Evolutionary conservation across 2,113 vertebrate genomes (phyloP), one percentile per base, ranked within the genome.

Genomic region (Pterophyllum scalare): DNA sequence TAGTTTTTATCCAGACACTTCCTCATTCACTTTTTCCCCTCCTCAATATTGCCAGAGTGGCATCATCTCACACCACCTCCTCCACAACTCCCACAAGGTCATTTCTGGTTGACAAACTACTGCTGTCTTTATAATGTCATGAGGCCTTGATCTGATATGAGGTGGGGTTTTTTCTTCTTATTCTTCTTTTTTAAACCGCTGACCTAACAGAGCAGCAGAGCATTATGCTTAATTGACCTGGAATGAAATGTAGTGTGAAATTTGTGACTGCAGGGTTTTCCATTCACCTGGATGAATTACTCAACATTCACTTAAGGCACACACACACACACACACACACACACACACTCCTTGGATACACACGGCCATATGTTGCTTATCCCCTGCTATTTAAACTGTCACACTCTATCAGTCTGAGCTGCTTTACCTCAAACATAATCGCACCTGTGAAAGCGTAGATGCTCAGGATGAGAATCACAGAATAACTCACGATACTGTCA

Each of bases 191-290:
- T 86, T 85, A 89, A 90, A 89, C 77, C 85, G 75, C 87, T 89
- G 87, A 94, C 89, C 93, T 82, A 81, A 83, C 92, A 88, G 85
- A 92, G 90, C 93, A 79, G 85, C 85, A 60, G 86, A 92, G 91
- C 92, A 91, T 95, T 92, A 89, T 89, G 91, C 90, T 92, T 95
- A 96, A 95, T 95, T 95, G 94, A 94, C 93, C 91, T 56, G 64
- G 83, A 83, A 92, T 94, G 89, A 95, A 96, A 95, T 95, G 95
- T 94, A 91, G 95, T 94, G 95, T 95, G 93, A 95, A 95, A 95
- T 94, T 76, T 94, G 89, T 87, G 87, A 88, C 92, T 82, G 84
- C 33, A 35, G 81, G 87, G 65, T 91, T 94, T 94, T 94, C 88
- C 89, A 74, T 85, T 91, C 92, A 93, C 92, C 89, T 94, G 86